Evolutionary conservation across 2,113 vertebrate genomes (phyloP).

Genomic region (Tyto alba): DNA sequence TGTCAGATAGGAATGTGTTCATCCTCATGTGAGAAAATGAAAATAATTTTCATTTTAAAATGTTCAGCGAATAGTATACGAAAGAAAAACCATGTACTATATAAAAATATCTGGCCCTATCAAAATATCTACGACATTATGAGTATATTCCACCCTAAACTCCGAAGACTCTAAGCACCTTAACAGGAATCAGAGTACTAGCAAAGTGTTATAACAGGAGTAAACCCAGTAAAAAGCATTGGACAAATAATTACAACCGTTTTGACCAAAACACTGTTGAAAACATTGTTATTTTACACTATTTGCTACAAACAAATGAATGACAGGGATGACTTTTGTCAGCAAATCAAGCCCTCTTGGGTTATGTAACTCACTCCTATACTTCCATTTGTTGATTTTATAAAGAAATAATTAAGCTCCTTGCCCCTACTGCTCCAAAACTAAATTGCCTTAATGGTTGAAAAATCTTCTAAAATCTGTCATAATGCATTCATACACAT

Average conservation of each 20-base stretch:
- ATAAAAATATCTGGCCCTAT: background rate
- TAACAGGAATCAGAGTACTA: background rate
- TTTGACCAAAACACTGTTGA: background rate
- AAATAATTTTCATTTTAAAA: background rate
- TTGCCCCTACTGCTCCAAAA: background rate
- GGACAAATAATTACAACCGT: background rate
- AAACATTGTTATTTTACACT: background rate
- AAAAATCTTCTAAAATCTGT: background rate
- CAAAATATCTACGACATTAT: background rate
- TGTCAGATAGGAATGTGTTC: background rate
- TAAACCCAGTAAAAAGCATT: background rate
- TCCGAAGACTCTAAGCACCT: background rate
- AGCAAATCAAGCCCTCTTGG: background rate
- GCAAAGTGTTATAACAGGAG: background rate
- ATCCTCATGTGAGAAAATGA: background rate
- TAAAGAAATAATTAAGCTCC: background rate
- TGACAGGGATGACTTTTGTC: background rate
- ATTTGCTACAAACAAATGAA: background rate
- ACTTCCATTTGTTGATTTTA: background rate
- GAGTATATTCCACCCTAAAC: background rate
- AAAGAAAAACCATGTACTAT: background rate
- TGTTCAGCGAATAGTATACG: background rate
- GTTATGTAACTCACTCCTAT: background rate
- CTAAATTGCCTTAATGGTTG: background rate
- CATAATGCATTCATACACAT: background rate